Evolutionary conservation across 37 sponge, comb jelly and placozoan species (phyloP), one percentile per base, ranked within the genome.

Genomic region (Beroe ovata): DNA sequence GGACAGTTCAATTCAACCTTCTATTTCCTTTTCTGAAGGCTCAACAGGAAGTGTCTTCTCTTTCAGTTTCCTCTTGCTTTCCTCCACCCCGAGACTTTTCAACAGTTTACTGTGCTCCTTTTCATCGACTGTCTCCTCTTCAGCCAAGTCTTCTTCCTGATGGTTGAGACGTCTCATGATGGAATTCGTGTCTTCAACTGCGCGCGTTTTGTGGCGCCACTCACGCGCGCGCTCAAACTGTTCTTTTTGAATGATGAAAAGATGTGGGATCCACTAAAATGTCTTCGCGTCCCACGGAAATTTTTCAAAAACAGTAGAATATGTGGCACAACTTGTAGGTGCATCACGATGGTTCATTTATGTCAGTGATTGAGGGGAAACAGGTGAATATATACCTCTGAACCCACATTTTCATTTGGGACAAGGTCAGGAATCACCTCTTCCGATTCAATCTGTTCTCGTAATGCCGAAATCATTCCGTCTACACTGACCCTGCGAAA

Each of bases 11-110:
- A 34, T 32, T 35, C 4, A 6, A 77, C 84, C 84, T 14, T 77
- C 84, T 14, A 77, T 21, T 23, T 77, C 84, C 23, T 42, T 77
- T 1, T 42, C 84, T 0, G 41, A 32, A 0, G 84, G 84, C 25
- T 77, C 84, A 39, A 77, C 54, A 39, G 84, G 84, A n/a, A 77
- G 54, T 25, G 47, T 77, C 28, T 77, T 77, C 47, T 77, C 84
- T 77, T 77, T 77, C 16, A 42, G 25, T 20, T 39, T 42, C 47
- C 25, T 77, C 23, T 77, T 77, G 8, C 28, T 77, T 35, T 77
- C 84, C 28, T 77, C 54, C 8, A 77, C 54, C 0, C 84, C 84
- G n/a, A 77, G 33, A 19, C 33, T 77, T 26, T 77, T 42, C 84
- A 77, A 40, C 0, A 77, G 84, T 1, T 22, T 42, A 2, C 54